Percentiles rank a stretch among this genome's conserved stretches.
Evolutionary conservation across 1,140 invertebrate genomes (phyloP).

Genomic region (Olivierus martensii): DNA sequence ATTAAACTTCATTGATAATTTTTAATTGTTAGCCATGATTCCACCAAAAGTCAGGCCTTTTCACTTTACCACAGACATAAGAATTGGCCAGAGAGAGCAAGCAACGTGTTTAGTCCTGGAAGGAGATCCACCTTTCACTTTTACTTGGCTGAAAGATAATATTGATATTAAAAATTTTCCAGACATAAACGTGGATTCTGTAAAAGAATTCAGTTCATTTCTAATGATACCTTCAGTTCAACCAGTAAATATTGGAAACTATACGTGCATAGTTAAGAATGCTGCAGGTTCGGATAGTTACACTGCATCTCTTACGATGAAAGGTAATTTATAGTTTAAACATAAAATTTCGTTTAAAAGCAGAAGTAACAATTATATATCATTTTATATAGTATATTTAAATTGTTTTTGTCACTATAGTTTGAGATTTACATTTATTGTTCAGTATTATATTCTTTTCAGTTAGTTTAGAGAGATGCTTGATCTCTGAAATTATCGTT

Average conservation of each 20-base stretch:
- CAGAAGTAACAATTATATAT: too few species aligned
- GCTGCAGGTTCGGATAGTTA: slow-evolving; percentile 18
- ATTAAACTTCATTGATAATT: not conserved
- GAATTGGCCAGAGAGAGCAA: slow-evolving; percentile 46
- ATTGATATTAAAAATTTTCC: not conserved
- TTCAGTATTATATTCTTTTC: too few species aligned
- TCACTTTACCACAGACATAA: slow-evolving; percentile 35
- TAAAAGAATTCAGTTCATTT: not conserved
- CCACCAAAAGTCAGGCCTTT: slow-evolving; percentile 15
- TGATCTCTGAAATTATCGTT: too few species aligned
- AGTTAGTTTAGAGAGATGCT: too few species aligned
- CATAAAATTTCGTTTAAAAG: too few species aligned
- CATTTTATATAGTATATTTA: too few species aligned
- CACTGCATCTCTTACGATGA: slow-evolving; percentile 14
- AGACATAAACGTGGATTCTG: too few species aligned
- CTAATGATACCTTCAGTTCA: not conserved
- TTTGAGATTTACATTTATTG: too few species aligned
- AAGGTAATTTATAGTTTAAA: slow-evolving; percentile 17
- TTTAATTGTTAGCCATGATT: not conserved
- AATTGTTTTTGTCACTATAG: too few species aligned
- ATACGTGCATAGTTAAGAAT: slow-evolving; percentile 24
- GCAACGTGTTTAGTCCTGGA: slow-evolving; percentile 31
- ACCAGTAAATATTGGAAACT: slow-evolving; percentile 19
- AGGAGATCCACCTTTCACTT: slow-evolving; percentile 20
- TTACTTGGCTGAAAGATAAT: slow-evolving; percentile 21